Percentiles rank a stretch among this genome's conserved stretches.
These are phyloP conservation scores for Hemicordylus capensis DNA, from an alignment of 2,113 vertebrate species.

Conservation along the genomic window DNA sequence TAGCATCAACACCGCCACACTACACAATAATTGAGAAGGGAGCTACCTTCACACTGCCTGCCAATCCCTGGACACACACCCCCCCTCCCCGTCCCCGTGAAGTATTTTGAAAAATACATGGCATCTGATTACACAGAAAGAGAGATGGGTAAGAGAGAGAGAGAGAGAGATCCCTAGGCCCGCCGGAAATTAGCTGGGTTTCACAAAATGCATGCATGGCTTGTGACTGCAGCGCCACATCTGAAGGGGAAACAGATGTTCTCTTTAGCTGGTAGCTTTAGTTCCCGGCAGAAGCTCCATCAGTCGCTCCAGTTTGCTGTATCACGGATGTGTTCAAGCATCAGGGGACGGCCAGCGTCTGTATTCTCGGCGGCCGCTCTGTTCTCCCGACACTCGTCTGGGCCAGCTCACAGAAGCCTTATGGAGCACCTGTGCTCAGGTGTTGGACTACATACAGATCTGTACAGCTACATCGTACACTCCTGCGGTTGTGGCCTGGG, in stretches of 20 bases:
- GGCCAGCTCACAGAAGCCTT: constrained; percentile 43
- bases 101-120: constrained; percentile 44
- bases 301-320: constrained; percentile 33
- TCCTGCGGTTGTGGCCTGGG: too few relatives aligned
- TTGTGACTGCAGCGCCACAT: constrained; percentile 53
- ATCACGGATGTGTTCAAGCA: background rate
- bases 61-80: background rate
- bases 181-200: constrained; percentile 56
- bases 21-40: constrained; percentile 8
- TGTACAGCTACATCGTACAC: background rate
- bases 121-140: constrained; percentile 41
- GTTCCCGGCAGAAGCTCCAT: constrained; percentile 48
- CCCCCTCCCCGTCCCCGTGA: background rate
- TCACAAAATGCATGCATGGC: constrained; percentile 66
- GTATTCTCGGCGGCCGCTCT: background rate
- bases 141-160: background rate
- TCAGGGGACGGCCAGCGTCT: background rate
- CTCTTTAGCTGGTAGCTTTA: constrained; percentile 61
- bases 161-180: constrained; percentile 42
- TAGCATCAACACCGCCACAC: background rate
- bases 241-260: constrained; percentile 72
- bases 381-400: constrained; percentile 2
- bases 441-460: background rate
- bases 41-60: background rate
- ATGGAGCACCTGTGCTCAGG: background rate